Base-by-base conservation (phyloP, 2,113 vertebrate genomes). In the Marmota flaviventris region DNA sequence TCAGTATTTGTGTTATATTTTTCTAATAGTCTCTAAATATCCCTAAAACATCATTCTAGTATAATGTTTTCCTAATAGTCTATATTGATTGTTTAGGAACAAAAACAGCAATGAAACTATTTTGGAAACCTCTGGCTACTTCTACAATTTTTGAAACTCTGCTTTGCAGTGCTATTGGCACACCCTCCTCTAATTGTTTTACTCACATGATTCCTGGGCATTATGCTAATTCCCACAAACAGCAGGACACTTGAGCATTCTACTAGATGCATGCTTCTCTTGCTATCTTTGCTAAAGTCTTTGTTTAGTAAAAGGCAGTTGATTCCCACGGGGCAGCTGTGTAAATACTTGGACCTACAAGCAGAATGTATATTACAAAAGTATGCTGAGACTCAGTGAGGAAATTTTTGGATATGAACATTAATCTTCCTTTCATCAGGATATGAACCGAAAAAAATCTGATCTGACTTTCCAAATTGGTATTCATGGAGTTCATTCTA, bases 51-150 rank as follows among this genome's bases (percentile, higher is more conserved):
- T 79, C 27, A 53, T 90, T 79, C 32, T 86, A 34, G 6, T 58
- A 4, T 67, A n/a, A 67, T 87, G 70, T 96, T 98, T 93, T 79
- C 95, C 89, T 97, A 91, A 87, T 86, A 97, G 2, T 67, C 97
- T 89, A 14, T 25, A 39, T 89, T 90, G 83, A 85, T 96, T 98
- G 75, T 45, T 3, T 32, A 77, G 91, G 76, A 91, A 67, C 5
- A 88, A 97, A 98, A 98, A 65, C 34, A 92, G 94, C 69, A 82
- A 61, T 85, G 82, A 69, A 96, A 98, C 85, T 95, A 85, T 94
- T 95, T 96, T 51, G 70, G 0, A 79, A 93, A 92, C 70, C 78
- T 13, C 88, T 97, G 34, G 72, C 72, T 73, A n/a, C 88, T 69
- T 37, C 39, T 53, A 61, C n/a, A 16, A 96, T 96, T 89, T 94